phyloP scores from a whole-genome alignment of 2,113 vertebrate species.

The Rostratula benghalensis region DNA sequence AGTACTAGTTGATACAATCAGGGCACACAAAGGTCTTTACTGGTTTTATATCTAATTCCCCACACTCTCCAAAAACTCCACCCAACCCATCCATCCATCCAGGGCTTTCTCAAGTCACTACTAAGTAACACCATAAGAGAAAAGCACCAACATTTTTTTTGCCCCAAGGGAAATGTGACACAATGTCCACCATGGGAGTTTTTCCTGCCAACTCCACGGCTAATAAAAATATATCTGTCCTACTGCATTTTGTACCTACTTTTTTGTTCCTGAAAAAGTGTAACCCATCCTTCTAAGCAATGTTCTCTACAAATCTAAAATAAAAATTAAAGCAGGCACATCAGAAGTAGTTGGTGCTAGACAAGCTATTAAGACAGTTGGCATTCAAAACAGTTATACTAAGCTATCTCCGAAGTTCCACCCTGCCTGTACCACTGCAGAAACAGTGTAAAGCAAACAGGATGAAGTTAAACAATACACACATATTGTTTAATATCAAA shows the following conservation, averaged over 20 bases:
- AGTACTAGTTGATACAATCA: neutral
- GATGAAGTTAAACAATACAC: neutral
- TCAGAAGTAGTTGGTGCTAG: neutral
- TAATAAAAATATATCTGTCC: neutral
- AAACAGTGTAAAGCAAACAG: neutral
- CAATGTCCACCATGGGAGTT: neutral
- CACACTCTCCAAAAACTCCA: fast-evolving
- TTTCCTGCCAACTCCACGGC: neutral
- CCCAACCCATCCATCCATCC: neutral
- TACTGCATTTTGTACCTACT: neutral
- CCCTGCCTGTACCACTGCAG: neutral
- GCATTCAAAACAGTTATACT: neutral
- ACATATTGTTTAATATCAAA: neutral
- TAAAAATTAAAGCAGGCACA: neutral
- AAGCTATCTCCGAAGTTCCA: neutral
- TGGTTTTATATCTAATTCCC: neutral
- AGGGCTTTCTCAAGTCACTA: neutral
- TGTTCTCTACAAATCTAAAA: neutral
- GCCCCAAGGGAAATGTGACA: neutral
- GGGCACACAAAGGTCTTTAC: neutral
- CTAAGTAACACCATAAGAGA: neutral
- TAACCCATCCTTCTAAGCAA: neutral
- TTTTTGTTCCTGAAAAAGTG: neutral
- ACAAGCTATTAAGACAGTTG: neutral
- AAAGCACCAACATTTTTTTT: neutral